Conservation (phyloP, 2,113 vertebrate species). For the Rhinolophus sinicus region DNA sequence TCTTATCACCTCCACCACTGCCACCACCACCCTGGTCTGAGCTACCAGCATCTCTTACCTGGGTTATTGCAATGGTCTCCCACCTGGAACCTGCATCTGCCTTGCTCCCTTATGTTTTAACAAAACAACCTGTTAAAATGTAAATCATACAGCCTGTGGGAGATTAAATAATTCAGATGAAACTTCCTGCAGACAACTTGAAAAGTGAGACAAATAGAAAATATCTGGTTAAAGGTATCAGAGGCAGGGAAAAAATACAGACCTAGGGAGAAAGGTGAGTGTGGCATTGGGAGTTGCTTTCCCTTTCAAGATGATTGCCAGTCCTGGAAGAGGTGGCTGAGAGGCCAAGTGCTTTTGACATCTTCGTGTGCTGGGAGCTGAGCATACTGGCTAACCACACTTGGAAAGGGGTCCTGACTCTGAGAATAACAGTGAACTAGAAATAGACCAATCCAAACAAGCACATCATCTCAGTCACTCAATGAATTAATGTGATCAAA, state of each 20-base stretch:
- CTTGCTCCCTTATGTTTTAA: neutral
- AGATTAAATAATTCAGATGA: neutral
- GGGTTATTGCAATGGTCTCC: neutral
- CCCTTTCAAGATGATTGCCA: neutral
- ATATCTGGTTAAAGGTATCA: neutral
- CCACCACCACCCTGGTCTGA: neutral
- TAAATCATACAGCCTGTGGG: neutral
- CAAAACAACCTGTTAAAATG: neutral
- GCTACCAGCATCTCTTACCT: neutral
- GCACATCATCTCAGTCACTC: neutral
- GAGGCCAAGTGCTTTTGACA: no score
- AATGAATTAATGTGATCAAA: no score
- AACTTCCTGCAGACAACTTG: neutral
- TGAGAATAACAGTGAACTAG: neutral
- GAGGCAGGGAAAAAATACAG: neutral
- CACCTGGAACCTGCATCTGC: neutral
- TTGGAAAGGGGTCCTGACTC: neutral
- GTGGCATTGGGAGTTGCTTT: neutral
- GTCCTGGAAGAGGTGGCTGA: neutral
- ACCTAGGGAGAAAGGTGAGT: neutral
- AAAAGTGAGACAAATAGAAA: neutral
- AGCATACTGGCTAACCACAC: fast-evolving
- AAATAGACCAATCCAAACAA: neutral
- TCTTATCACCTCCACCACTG: neutral
- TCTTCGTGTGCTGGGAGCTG: fast-evolving